Evolutionary conservation across 2,113 vertebrate species (phyloP).

Genomic region (Catharus fuscescens): DNA sequence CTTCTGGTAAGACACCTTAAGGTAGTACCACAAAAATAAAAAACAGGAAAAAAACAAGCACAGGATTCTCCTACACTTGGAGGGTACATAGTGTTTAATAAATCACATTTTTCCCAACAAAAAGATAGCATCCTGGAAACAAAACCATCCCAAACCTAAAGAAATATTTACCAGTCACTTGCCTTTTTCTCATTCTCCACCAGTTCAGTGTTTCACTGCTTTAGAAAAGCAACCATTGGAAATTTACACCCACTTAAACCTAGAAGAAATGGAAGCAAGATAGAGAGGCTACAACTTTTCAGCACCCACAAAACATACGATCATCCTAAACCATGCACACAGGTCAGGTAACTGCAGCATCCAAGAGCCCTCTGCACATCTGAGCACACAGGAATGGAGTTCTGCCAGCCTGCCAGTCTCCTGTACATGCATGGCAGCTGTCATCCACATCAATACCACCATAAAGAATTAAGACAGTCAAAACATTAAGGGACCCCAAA

Average conservation of each 20-base stretch:
- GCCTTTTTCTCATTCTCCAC: neutral
- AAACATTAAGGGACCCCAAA: neutral
- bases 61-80: neutral
- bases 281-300: neutral
- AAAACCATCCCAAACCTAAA: neutral
- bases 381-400: neutral
- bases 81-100: neutral
- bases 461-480: neutral
- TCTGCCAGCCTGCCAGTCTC: neutral
- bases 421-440: neutral
- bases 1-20: conserved; percentile 9
- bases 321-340: neutral
- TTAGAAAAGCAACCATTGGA: neutral
- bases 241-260: neutral
- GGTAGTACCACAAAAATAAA: neutral
- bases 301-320: neutral
- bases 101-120: neutral
- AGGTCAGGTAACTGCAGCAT: neutral
- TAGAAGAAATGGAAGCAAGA: neutral
- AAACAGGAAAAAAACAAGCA: neutral
- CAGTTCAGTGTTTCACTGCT: neutral
- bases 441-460: neutral
- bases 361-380: neutral
- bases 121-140: neutral
- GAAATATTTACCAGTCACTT: neutral